These are phyloP conservation scores for Porites evermanni DNA, from an alignment of 92 coral and sea anemone species.

Conservation along the genomic window DNA sequence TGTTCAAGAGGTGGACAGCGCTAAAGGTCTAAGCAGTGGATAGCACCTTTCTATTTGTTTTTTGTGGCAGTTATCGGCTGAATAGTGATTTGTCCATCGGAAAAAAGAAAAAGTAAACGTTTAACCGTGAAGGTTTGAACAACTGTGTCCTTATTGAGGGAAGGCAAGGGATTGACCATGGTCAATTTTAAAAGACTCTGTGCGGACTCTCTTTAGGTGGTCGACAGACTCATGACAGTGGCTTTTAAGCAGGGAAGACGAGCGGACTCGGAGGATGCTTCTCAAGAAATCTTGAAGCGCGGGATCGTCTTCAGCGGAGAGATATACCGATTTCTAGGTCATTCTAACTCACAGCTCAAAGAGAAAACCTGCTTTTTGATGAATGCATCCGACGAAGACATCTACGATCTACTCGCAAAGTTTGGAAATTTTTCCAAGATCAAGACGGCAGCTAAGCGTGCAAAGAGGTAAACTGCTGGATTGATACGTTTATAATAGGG, in stretches of 20 bases:
- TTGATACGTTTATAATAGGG: too few species aligned
- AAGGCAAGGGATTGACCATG: too few species aligned
- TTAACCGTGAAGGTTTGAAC: too few species aligned
- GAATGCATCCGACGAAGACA: constrained; percentile 77
- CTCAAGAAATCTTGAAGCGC: constrained; percentile 67
- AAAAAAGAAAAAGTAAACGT: too few species aligned
- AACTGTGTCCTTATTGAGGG: too few species aligned
- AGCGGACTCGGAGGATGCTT: constrained; percentile 33
- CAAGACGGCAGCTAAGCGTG: constrained; percentile 77
- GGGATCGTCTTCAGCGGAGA: constrained; percentile 71
- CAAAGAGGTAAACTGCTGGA: constrained; percentile 36
- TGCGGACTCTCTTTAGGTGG: constrained; percentile 17
- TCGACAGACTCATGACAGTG: constrained; percentile 76
- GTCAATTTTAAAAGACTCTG: not conserved
- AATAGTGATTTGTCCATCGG: too few species aligned
- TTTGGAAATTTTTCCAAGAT: constrained; percentile 85
- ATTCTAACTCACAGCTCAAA: constrained; percentile 85
- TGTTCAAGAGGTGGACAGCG: too few species aligned
- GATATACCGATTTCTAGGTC: constrained; percentile 84
- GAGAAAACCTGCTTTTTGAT: constrained; percentile 84
- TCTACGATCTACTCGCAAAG: constrained; percentile 70
- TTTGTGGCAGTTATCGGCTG: too few species aligned
- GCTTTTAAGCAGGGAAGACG: constrained; percentile 43
- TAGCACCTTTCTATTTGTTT: too few species aligned
- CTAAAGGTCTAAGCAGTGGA: too few species aligned